These are phyloP conservation scores for Melanchra persicariae DNA, from an alignment of 2,888 invertebrate genomes.

Conservation along the genomic window DNA sequence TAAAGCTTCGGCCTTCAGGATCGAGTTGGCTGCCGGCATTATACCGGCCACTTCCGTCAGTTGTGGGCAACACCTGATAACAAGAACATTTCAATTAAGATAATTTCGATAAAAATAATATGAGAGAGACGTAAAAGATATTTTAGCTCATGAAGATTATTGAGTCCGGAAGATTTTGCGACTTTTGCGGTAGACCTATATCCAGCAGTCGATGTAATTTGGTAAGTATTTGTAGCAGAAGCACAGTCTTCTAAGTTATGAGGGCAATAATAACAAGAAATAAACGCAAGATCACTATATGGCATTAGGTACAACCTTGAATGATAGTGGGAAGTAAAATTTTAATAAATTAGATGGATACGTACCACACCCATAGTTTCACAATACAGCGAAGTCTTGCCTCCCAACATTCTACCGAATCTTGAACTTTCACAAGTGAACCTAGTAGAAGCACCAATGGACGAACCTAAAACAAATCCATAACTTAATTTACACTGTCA, in stretches of 20 bases:
- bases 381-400: conserved; percentile 96
- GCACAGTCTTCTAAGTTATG: too few species aligned
- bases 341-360: background rate
- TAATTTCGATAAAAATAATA: too few species aligned
- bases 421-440: conserved; percentile 97
- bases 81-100: background rate
- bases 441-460: conserved; percentile 97
- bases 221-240: too few species aligned
- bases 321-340: too few species aligned
- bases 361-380: conserved; percentile 93
- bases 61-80: conserved; percentile 86
- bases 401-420: conserved; percentile 97
- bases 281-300: too few species aligned
- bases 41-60: conserved; percentile 88
- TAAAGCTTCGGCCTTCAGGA: conserved; percentile 83
- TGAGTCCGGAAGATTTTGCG: too few species aligned
- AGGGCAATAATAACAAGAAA: too few species aligned
- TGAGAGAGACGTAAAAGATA: too few species aligned
- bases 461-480: conserved; percentile 90
- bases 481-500: background rate
- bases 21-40: conserved; percentile 82
- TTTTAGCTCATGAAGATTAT: too few species aligned
- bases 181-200: too few species aligned
- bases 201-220: too few species aligned
- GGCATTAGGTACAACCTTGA: too few species aligned